A percentile compares a stretch with the other conserved stretches of the same genome.
Evolutionary conservation across 2,888 invertebrate genomes (phyloP).

Genomic region (Eupithecia insigniata): DNA sequence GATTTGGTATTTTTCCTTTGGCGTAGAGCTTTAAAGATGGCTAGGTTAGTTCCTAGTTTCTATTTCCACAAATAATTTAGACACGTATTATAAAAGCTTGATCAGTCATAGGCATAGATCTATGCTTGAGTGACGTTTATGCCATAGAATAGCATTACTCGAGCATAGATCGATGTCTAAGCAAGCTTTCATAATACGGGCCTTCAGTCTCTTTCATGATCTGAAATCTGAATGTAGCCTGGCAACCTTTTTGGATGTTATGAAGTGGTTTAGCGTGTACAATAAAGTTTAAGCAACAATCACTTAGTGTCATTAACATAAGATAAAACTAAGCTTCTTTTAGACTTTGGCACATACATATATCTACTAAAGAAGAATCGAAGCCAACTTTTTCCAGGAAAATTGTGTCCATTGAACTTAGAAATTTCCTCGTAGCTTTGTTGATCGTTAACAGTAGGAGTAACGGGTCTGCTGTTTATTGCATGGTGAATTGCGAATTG

Average conservation of each 20-base stretch:
- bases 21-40: background rate
- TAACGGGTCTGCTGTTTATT: constrained; percentile 34
- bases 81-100: too few relatives aligned
- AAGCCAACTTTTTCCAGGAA: background rate
- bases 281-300: background rate
- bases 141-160: too few relatives aligned
- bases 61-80: background rate
- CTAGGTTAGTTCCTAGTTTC: background rate
- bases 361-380: background rate
- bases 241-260: background rate
- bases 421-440: constrained; percentile 5
- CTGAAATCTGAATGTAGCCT: background rate
- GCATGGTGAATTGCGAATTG: constrained; percentile 33
- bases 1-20: constrained; percentile 2
- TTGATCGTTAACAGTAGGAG: constrained; percentile 27
- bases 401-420: background rate
- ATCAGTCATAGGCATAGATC: too few relatives aligned
- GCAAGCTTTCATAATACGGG: too few relatives aligned
- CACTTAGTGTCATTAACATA: background rate
- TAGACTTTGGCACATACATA: background rate
- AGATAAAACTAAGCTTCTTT: background rate
- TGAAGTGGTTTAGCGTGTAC: background rate
- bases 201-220: background rate
- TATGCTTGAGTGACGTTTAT: too few relatives aligned
- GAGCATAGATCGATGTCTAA: too few relatives aligned